Base-by-base conservation (phyloP, 2,888 invertebrate genomes). In the Ephialtes manifestator region DNA sequence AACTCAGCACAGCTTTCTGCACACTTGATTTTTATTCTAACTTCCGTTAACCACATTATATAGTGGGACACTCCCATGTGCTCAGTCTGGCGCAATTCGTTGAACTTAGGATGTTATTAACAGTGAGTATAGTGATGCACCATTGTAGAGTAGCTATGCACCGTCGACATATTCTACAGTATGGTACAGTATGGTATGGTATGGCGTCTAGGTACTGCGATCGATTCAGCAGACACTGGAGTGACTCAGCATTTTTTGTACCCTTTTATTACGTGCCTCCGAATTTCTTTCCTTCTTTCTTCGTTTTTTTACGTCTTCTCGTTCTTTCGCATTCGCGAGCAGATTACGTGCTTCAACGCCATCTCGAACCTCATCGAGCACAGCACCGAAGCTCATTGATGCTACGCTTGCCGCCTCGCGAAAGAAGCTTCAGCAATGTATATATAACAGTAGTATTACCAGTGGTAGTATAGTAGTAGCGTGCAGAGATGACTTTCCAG, bases 311-410 rank as follows among this genome's bases (percentile, higher is more conserved):
- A n/a, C 20, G 60, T 43, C 55, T 72, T 43, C 65, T 67, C 55
- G 60, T 70, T 18, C 63, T 75, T 72, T 68, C 63, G 71, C 81
- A 80, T 75, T 46, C 63, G 46, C 63, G 71, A 80, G 80, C 24
- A 75, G 75, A 76, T 80, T 71, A 80, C 80, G 80, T 65, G 80
- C 75, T 76, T 80, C 80, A 76, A 80, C 75, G 75, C 75, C 75
- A 84, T 84, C 75, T 75, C 70, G 75, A 80, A 80, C 46, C 58
- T 75, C 70, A 79, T 84, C 70, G 70, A 63, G 70, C 46, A 51
- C n/a, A 28, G 48, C 65, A 48, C 24, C 51, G 39, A 51, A 63
- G 63, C 48, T 35, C 48, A 31, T 24, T 65, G 67, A 39, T 35
- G 18, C 67, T 39, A 18, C 28, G 35, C 55, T 20, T 20, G 11